phyloP scores from a whole-genome alignment of 2,797 vertebrate species.

The Tokudaia tokunoshimensis region DNA sequence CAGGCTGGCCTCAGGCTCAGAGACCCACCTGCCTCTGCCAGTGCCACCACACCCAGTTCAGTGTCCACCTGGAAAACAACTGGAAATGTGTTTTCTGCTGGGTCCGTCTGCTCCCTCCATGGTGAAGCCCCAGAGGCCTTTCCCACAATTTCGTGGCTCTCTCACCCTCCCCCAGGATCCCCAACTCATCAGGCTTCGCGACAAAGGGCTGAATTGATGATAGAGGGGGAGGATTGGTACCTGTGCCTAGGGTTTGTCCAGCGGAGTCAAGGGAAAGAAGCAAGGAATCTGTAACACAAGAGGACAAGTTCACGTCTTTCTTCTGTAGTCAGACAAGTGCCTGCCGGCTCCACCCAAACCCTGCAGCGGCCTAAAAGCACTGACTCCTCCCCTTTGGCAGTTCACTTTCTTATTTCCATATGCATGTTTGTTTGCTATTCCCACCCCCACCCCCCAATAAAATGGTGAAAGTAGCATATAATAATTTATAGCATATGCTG shows the following conservation, averaged over 20 bases:
- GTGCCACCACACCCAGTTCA: background rate
- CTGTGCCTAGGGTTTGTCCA: conserved; percentile 92
- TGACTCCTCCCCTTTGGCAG: conserved; percentile 60
- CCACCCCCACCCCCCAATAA: background rate
- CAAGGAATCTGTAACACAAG: conserved; percentile 93
- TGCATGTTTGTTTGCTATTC: conserved; percentile 37
- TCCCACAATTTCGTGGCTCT: conserved; percentile 18
- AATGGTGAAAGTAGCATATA: background rate
- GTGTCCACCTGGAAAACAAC: background rate
- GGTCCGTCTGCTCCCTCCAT: background rate
- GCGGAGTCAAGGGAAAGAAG: conserved; percentile 92
- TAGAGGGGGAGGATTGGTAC: conserved; percentile 87
- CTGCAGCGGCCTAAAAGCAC: conserved; percentile 43
- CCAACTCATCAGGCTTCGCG: conserved; percentile 81
- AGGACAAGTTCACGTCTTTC: conserved; percentile 91
- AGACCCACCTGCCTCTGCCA: background rate
- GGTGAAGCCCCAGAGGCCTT: background rate
- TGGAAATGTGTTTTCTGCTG: background rate
- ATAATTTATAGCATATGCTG: conserved; percentile 15
- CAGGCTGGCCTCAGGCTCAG: background rate
- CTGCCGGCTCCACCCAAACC: conserved; percentile 57
- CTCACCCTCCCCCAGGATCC: conserved; percentile 79
- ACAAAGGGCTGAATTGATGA: conserved; percentile 80
- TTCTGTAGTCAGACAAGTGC: conserved; percentile 68
- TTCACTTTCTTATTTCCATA: conserved; percentile 30